Base-by-base conservation (phyloP, 2,113 vertebrate species). In the Climacteris rufus region DNA sequence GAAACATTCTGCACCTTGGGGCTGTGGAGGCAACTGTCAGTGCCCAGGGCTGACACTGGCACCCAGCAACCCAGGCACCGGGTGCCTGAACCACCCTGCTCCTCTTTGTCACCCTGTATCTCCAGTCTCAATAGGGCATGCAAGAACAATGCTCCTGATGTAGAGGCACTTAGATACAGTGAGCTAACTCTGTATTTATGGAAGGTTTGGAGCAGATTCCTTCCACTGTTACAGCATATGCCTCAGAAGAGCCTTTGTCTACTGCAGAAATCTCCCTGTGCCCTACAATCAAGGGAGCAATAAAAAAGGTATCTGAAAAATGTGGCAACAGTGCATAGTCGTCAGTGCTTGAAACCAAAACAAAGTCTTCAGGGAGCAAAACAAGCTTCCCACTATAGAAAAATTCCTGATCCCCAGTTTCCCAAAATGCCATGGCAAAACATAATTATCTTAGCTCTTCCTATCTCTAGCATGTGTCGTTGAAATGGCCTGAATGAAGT, bases 281-380 rank as follows among this genome's bases (percentile, higher is more conserved):
- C 33, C 13, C 47, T n/a, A 50, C 35, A 54, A 59, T 83, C 37
- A 23, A 47, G 64, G 66, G 39, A 94, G 13, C 21, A 65, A 66
- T 80, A 84, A 77, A 90, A 88, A 66, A 83, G 54, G 24, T 85
- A 66, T 91, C 75, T 83, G 21, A 96, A 95, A 94, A 80, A 95
- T 65, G 75, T 59, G 37, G 42, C 42, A 72, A 52, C 52, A 39
- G 33, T 25, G 50, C 77, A 56, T 1, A 79, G 63, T 63, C 53
- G 28, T 71, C 75, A 80, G 47, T 27, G n/a, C n/a, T 82, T 82
- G 71, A 87, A 82, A 90, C 50, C 49, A 69, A 65, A 93, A 87
- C 66, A 68, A 76, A 15, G 25, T 33, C 65, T 91, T 79, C 53
- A 79, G 80, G 2, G 8, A 88, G 47, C 42, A 85, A 89, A 90